Conservation (phyloP, 2,113 vertebrate species). For the Neolamprologus kungweensis region DNA sequence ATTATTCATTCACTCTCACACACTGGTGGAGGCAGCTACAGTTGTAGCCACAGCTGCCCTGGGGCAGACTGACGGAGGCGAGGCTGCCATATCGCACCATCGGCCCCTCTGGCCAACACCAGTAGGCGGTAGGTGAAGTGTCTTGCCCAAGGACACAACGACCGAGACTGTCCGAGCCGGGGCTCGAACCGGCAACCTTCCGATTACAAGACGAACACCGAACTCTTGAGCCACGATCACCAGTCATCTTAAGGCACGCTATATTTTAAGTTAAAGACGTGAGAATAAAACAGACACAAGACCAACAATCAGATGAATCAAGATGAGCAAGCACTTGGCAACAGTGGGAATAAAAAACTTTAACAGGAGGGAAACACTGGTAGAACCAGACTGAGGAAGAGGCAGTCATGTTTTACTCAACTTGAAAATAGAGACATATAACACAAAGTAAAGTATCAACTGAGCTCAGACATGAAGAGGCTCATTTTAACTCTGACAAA, state of each 20-base stretch:
- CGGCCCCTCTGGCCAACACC: accelerated
- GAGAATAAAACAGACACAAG: neutral
- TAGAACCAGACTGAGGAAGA: neutral
- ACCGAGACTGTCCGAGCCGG: accelerated
- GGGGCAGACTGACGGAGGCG: too few species aligned
- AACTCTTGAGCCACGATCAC: too few species aligned
- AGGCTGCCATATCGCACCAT: too few species aligned
- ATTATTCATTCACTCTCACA: too few species aligned
- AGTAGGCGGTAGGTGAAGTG: too few species aligned
- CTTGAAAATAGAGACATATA: neutral
- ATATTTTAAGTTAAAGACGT: neutral
- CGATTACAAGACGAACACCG: too few species aligned
- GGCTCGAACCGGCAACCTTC: too few species aligned
- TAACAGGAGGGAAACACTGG: neutral
- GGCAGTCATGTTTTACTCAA: neutral
- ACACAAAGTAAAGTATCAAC: neutral
- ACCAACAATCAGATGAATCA: neutral
- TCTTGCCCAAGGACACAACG: too few species aligned
- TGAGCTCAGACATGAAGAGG: neutral
- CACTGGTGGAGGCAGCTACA: too few species aligned
- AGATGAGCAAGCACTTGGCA: neutral
- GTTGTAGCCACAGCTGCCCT: too few species aligned
- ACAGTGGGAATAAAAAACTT: neutral
- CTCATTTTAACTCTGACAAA: neutral
- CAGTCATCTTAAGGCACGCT: neutral